Evolutionary conservation across 2,113 vertebrate genomes (phyloP).

Genomic region (Hippolais icterina): DNA sequence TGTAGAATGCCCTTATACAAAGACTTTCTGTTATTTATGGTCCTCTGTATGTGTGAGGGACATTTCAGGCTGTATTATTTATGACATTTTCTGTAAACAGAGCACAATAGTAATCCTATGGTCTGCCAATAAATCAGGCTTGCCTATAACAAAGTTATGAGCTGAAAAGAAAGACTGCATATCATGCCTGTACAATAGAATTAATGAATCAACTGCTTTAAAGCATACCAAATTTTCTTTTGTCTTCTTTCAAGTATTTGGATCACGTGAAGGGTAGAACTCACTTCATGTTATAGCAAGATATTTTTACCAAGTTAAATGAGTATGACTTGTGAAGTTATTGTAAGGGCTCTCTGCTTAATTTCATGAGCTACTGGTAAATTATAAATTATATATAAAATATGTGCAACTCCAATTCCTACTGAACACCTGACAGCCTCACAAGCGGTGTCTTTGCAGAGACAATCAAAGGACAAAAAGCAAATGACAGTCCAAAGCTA

Average conservation of each 20-base stretch:
- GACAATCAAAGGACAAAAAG: background rate
- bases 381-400: background rate
- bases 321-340: background rate
- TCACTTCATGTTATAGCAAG: background rate
- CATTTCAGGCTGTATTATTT: background rate
- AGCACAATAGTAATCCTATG: background rate
- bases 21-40: conserved; percentile 9
- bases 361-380: background rate
- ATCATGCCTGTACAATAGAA: background rate
- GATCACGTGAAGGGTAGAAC: background rate
- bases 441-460: background rate
- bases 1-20: background rate
- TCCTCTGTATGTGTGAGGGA: background rate
- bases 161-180: background rate
- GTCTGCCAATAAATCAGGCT: conserved; percentile 8
- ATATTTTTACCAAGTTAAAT: background rate
- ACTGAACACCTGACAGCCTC: background rate
- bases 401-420: background rate
- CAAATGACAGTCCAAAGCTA: background rate
- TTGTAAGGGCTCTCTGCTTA: background rate
- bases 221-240: background rate
- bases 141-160: background rate
- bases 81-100: background rate
- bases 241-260: background rate
- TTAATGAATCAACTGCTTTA: background rate